phyloP scores from a whole-genome alignment of 2,888 invertebrate genomes.

The Pelosia muscerda region DNA sequence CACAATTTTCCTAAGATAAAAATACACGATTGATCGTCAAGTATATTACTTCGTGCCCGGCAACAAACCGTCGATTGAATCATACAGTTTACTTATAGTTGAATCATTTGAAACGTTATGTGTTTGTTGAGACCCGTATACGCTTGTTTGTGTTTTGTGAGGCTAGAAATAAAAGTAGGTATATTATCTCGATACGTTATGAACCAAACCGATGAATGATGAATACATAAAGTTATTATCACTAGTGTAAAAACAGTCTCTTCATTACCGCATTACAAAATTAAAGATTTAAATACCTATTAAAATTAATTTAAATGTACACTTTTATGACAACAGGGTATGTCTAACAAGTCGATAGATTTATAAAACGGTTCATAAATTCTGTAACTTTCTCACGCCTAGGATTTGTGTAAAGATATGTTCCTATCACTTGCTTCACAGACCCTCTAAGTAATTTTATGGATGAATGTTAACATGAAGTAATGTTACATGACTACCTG shows the following conservation, averaged over 20 bases:
- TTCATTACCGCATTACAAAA: too few species aligned
- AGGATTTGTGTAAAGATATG: too few species aligned
- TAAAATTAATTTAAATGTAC: too few species aligned
- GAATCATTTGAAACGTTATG: conserved; percentile 15
- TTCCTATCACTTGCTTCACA: too few species aligned
- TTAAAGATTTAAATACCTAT: too few species aligned
- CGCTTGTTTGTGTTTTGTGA: conserved; percentile 1
- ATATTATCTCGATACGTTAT: conserved; percentile 5
- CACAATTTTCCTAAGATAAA: conserved; percentile 29
- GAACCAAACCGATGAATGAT: neutral
- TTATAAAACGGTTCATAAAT: too few species aligned
- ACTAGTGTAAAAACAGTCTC: too few species aligned
- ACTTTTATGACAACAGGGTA: too few species aligned
- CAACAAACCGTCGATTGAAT: conserved; percentile 31
- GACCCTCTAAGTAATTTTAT: too few species aligned
- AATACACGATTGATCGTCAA: conserved; percentile 36
- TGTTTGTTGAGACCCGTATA: conserved; percentile 4
- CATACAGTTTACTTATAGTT: conserved; percentile 22
- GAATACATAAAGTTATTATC: too few species aligned
- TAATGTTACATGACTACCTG: neutral
- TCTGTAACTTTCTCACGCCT: too few species aligned
- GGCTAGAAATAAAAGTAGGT: conserved; percentile 10
- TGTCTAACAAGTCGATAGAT: too few species aligned
- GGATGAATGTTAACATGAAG: neutral
- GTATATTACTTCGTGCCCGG: conserved; percentile 25